phyloP scores from a whole-genome alignment of 2,797 vertebrate species.

The Hapalemur alaotrensis region DNA sequence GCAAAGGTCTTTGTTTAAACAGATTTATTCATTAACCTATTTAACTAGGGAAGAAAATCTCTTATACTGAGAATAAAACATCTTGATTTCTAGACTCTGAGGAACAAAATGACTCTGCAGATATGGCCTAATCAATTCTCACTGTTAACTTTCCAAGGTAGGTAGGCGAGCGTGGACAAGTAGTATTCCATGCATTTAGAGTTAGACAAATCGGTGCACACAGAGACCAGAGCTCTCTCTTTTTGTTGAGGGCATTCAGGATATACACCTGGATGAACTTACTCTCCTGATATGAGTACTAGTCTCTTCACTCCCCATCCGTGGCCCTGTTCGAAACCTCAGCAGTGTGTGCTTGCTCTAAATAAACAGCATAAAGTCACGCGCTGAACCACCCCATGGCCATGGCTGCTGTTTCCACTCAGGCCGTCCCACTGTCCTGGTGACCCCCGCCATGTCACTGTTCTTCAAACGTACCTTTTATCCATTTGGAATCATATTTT shows the following conservation, averaged over 20 bases:
- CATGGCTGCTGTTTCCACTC: background rate
- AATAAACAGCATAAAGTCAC: background rate
- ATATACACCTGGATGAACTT: background rate
- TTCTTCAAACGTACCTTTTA: conserved; percentile 92
- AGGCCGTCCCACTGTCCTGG: background rate
- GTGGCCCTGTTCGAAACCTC: background rate
- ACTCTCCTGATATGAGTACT: background rate
- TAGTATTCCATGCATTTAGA: background rate
- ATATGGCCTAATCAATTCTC: background rate
- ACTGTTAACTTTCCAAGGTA: background rate
- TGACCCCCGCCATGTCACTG: background rate
- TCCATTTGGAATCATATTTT: conserved; percentile 99
- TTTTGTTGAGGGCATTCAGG: background rate
- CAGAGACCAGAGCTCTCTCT: background rate
- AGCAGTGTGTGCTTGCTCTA: background rate
- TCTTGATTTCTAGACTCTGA: conserved; percentile 52
- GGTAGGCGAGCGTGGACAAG: background rate
- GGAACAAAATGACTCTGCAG: conserved; percentile 18
- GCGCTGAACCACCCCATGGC: background rate
- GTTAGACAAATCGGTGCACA: background rate
- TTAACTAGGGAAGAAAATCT: conserved; percentile 70
- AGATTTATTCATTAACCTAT: conserved; percentile 74
- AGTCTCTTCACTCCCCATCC: background rate
- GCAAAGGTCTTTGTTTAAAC: conserved; percentile 73
- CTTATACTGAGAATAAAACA: conserved; percentile 61